phyloP scores from a whole-genome alignment of 2,797 vertebrate genomes.

The Sebastes minor region DNA sequence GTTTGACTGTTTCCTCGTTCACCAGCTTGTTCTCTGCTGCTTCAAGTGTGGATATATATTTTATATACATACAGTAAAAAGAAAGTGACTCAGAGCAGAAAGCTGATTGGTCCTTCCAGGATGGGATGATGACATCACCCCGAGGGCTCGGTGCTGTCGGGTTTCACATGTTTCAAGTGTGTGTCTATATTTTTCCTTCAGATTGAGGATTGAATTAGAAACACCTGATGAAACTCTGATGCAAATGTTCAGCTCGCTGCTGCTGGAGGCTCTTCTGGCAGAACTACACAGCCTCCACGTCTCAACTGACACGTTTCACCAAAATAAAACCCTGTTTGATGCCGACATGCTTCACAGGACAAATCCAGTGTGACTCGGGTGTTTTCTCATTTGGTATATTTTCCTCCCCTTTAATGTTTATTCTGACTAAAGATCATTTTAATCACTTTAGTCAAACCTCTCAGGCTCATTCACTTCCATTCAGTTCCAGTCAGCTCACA shows the following conservation, averaged over 20 bases:
- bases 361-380: slow-evolving; percentile 5
- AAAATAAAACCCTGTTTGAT: slow-evolving; percentile 29
- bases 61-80: not conserved
- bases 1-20: not conserved
- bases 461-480: not conserved
- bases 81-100: not conserved
- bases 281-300: not conserved
- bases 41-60: not conserved
- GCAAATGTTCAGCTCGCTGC: slow-evolving; percentile 16
- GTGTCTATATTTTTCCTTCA: not conserved
- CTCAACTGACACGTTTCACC: not conserved
- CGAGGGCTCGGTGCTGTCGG: not conserved
- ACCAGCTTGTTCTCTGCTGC: not conserved
- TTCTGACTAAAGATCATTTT: slow-evolving; percentile 3
- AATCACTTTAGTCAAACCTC: slow-evolving; percentile 19
- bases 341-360: not conserved
- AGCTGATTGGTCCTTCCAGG: slow-evolving; percentile 5
- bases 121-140: slow-evolving; percentile 2
- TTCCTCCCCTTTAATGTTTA: slow-evolving; percentile 10
- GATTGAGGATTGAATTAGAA: slow-evolving; percentile 11
- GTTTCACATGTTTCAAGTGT: not conserved
- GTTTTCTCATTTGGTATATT: not conserved
- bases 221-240: slow-evolving; percentile 53
- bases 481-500: not conserved
- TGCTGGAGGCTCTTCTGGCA: slow-evolving; percentile 34